Evolutionary conservation across 2,888 invertebrate genomes (phyloP), one percentile per base, ranked within the genome.

Genomic region (Drepanosiphum platanoidis): DNA sequence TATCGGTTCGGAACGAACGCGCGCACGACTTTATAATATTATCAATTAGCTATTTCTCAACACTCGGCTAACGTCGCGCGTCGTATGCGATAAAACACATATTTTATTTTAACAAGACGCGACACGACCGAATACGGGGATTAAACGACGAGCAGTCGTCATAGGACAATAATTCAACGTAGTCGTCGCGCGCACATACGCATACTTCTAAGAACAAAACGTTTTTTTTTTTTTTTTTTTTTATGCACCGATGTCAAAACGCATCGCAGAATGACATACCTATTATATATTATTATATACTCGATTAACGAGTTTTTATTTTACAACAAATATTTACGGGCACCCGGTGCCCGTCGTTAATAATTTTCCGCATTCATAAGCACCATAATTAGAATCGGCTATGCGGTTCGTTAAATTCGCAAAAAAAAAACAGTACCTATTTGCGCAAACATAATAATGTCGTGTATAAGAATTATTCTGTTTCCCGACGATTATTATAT

Each of bases 311-410:
- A 64, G 46, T 46, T 79, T 66, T 13, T 79, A 27, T 58, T 58
- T n/a, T 22, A 5, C 27, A 15, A 42, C 71, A 27, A 71, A n/a
- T 80, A 22, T 61, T 71, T 15, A 58, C 27, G 22, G 46, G 34
- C 46, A 8, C 5, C 36, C 36, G 30, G 4, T 30, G 34, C 18
- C 61, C 27, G 11, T 66, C 30, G 39, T 34, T 75, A 77, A 77
- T 68, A 39, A 84, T 52, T 84, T 84, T 84, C 84, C 66, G 77
- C 84, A 64, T 77, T 75, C 77, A 68, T 84, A 84, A 58, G 70
- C 84, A 84, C 36, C 68, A 52, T 84, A 84, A 84, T 84, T 84
- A 52, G 68, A 39, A 52, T 68, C 75, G 84, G 84, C 77, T 70
- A 52, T 68, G 52, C 84, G 77, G 84, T 84, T 84, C 58, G 84